These are phyloP conservation scores for Schizaphis graminum DNA, from an alignment of 2,888 invertebrate species.

Conservation along the genomic window DNA sequence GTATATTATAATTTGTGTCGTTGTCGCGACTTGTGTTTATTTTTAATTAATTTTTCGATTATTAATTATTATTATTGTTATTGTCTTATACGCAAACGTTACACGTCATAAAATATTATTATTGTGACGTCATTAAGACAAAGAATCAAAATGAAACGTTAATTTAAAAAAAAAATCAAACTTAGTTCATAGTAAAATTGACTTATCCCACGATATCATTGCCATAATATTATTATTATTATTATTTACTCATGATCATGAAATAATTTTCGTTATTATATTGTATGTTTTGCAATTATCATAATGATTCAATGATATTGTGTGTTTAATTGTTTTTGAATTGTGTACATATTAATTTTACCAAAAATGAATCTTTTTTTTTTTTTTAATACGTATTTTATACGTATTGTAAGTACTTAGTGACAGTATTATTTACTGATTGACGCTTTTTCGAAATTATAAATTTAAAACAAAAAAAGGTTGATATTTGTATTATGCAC, in stretches of 20 bases:
- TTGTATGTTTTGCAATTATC: constrained; percentile 21
- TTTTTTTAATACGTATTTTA: background rate
- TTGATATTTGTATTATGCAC: background rate
- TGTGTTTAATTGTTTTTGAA: constrained; percentile 3
- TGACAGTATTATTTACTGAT: constrained; percentile 22
- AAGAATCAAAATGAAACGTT: constrained; percentile 15
- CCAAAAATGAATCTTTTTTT: constrained; percentile 41
- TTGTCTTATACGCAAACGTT: background rate
- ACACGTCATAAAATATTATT: background rate
- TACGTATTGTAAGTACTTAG: background rate
- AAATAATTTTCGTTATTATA: constrained; percentile 28
- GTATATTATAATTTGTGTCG: constrained; percentile 5
- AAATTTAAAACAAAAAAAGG: background rate
- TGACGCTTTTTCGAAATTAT: background rate
- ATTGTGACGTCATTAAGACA: background rate
- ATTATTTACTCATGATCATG: constrained; percentile 39
- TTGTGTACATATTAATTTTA: constrained; percentile 42
- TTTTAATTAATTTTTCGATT: background rate
- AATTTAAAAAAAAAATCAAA: background rate
- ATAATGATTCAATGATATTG: constrained; percentile 27
- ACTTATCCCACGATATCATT: background rate
- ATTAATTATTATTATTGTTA: background rate
- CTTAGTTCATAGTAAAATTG: background rate
- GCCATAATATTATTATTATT: constrained; percentile 48
- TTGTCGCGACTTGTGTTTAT: background rate